A percentile compares a stretch with the other conserved stretches of the same genome.
phyloP scores from a whole-genome alignment of 2,888 invertebrate species.

The Scaptomyza polygonia region DNA sequence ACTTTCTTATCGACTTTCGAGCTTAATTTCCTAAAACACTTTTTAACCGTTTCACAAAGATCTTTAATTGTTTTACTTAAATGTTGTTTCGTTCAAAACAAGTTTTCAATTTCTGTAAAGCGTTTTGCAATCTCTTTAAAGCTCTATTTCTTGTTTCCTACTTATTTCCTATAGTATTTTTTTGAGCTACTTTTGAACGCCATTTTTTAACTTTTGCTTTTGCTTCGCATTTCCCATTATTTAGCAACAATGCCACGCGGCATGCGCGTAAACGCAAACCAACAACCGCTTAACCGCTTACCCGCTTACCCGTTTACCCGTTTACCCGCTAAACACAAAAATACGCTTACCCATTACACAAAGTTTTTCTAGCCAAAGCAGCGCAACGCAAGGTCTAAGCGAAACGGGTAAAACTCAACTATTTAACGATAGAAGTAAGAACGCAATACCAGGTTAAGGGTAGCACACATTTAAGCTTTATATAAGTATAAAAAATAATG shows the following conservation, averaged over 20 bases:
- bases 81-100: too few relatives aligned
- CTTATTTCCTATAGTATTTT: not conserved
- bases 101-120: too few relatives aligned
- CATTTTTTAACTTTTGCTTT: conserved; percentile 54
- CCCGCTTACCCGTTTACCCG: conserved; percentile 55
- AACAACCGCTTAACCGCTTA: conserved; percentile 65
- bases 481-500: conserved; percentile 52
- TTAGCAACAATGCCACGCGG: conserved; percentile 79
- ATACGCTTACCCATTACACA: conserved; percentile 48
- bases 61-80: too few relatives aligned
- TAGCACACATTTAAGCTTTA: conserved; percentile 53
- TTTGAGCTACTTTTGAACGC: not conserved
- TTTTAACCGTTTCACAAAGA: too few relatives aligned
- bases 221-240: conserved; percentile 64
- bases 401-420: conserved; percentile 58
- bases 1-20: too few relatives aligned
- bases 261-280: conserved; percentile 65
- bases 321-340: conserved; percentile 27
- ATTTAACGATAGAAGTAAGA: conserved; percentile 36
- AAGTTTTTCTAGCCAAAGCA: conserved; percentile 36
- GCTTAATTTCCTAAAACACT: too few relatives aligned
- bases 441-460: conserved; percentile 59
- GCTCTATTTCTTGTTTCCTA: not conserved
- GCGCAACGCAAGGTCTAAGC: conserved; percentile 28
- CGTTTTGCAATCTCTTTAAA: not conserved